These are phyloP conservation scores for Myodes glareolus DNA, from an alignment of 2,113 vertebrate species.

Conservation along the genomic window DNA sequence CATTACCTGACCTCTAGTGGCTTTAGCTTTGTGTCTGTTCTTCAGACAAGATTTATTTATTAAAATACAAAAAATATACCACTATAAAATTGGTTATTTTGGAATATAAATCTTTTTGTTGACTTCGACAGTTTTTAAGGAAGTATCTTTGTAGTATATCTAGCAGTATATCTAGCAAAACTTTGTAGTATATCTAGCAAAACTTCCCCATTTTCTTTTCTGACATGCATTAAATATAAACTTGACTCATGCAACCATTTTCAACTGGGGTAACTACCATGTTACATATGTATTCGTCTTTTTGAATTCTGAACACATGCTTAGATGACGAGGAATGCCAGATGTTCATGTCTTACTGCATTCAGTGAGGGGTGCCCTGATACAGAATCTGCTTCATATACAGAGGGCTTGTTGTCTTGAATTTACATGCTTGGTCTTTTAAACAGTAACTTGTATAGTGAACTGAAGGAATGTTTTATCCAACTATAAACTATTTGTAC, in stretches of 20 bases:
- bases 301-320: neutral
- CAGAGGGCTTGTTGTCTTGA: neutral
- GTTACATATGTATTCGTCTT: neutral
- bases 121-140: neutral
- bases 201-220: too few species aligned
- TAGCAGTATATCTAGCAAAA: too few species aligned
- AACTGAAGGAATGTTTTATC: neutral
- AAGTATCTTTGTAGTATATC: neutral
- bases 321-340: neutral
- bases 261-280: neutral
- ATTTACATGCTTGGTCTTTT: neutral
- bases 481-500: neutral
- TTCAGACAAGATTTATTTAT: too few species aligned
- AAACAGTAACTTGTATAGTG: neutral
- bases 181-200: too few species aligned
- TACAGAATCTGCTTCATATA: neutral
- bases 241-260: neutral
- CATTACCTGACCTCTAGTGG: too few species aligned
- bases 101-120: neutral
- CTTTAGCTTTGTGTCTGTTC: too few species aligned
- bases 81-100: neutral
- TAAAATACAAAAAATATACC: too few species aligned
- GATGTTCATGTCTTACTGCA: neutral
- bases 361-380: neutral
- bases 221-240: slow-evolving; percentile 14